A percentile compares a stretch with the other conserved stretches of the same genome.
phyloP scores from a whole-genome alignment of 2,888 invertebrate genomes.

The Muschampia plurimacula region DNA sequence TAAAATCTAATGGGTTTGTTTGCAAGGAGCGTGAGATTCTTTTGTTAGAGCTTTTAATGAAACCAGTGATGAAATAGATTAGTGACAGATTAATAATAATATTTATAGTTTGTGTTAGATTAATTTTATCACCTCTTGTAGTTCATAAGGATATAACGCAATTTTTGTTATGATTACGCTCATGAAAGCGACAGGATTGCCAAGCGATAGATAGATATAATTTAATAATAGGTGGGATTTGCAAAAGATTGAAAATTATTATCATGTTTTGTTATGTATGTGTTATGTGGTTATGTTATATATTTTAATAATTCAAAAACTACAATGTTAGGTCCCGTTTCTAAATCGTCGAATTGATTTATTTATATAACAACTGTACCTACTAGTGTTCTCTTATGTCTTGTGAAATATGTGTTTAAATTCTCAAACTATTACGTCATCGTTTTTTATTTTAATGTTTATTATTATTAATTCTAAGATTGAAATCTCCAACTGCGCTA shows the following conservation, averaged over 20 bases:
- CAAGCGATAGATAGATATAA: neutral
- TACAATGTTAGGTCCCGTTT: no score
- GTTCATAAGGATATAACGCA: neutral
- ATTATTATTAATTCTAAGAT: no score
- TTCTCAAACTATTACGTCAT: no score
- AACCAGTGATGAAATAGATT: slow-evolving; percentile 28
- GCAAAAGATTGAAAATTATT: neutral
- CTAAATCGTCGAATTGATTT: no score
- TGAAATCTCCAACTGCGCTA: no score
- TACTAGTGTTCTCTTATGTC: no score
- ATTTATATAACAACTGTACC: no score
- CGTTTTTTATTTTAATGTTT: no score
- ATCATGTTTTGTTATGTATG: neutral
- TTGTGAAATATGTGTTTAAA: no score
- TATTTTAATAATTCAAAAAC: no score
- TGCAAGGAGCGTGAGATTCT: slow-evolving; percentile 23
- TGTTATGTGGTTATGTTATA: neutral
- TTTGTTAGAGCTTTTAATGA: slow-evolving; percentile 27
- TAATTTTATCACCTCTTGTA: neutral
- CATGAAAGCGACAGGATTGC: neutral
- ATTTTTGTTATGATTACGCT: neutral
- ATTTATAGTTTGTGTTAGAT: slow-evolving; percentile 16
- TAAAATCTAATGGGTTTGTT: slow-evolving; percentile 24
- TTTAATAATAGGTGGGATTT: neutral
- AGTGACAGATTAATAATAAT: slow-evolving; percentile 21